Evolutionary conservation across 2,888 invertebrate species (phyloP), one percentile per base, ranked within the genome.

Genomic region (Limenitis camilla): DNA sequence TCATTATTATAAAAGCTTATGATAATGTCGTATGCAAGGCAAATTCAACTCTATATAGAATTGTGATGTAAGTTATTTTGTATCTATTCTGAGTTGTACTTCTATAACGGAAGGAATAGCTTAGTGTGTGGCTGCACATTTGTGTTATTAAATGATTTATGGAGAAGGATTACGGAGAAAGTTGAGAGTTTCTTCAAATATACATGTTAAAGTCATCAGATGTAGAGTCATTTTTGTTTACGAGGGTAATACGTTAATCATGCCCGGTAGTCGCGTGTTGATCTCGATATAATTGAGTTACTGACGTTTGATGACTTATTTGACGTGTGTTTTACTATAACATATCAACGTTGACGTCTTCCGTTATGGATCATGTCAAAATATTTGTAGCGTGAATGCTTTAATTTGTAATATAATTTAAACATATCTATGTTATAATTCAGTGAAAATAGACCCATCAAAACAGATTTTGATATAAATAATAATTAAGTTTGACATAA

Each of bases 101-200:
- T 62, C 59, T 44, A 61, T 58, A 61, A 76, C 83, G 87, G 85
- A 86, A 86, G 85, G 80, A 82, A 79, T 71, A 77, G 82, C 83
- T 82, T 78, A 79, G 81, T 81, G 84, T 84, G 85, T 81, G 84
- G 82, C 81, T 83, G 75, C 80, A 79, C 82, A 78, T 84, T 86
- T 81, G 81, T 83, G 86, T 85, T 86, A 87, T 86, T 85, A 86
- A 85, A 86, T 86, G 87, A 86, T 87, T 87, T 85, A 87, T 87
- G 82, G 78, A 76, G 72, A 74, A 77, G 84, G 82, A 86, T 86
- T 81, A 81, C 78, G 53, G 67, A 63, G 67, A 69, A 63, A 59
- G 66, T 59, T 61, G 7, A 19, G 59, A 59, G 61, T 64, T 71
- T 62, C 63, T 65, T 67, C 68, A 64, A 78, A 69, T 76, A 74